phyloP scores from a whole-genome alignment of 2,888 invertebrate species.

The Sesia bembeciformis region DNA sequence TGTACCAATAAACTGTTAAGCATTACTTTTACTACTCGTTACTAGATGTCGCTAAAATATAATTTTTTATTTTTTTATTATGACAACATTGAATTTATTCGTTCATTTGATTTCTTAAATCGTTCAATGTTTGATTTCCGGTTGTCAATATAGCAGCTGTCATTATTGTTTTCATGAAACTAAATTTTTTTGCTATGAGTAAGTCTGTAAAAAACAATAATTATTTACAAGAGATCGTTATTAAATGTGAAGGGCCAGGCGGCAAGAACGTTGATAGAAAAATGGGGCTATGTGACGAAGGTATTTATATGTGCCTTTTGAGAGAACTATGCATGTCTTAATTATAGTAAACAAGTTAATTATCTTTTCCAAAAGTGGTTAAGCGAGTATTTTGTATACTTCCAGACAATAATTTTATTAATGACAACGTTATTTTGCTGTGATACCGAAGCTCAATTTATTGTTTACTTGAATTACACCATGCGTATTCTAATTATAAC shows the following conservation, averaged over 20 bases:
- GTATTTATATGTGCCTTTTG: slow-evolving; percentile 26
- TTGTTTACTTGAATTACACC: too few species aligned
- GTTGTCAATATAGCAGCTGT: slow-evolving; percentile 13
- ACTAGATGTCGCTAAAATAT: not conserved
- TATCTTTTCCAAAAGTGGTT: slow-evolving; percentile 14
- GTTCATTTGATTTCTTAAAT: slow-evolving; percentile 1
- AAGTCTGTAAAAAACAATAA: slow-evolving; percentile 10
- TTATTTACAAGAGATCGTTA: slow-evolving; percentile 4
- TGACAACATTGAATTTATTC: slow-evolving; percentile 9
- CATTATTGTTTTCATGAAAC: slow-evolving; percentile 4
- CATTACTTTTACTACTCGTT: not conserved
- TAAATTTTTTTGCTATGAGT: slow-evolving; percentile 7
- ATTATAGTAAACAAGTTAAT: slow-evolving; percentile 52
- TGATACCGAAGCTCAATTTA: too few species aligned
- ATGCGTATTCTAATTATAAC: not conserved
- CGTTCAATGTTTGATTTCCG: slow-evolving; percentile 11
- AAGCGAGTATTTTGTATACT: too few species aligned
- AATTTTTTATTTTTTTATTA: not conserved
- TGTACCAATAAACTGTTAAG: not conserved
- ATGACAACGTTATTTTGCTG: too few species aligned
- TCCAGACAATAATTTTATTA: too few species aligned
- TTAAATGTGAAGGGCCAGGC: not conserved
- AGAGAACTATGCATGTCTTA: too few species aligned
- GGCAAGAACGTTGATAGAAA: slow-evolving; percentile 5
- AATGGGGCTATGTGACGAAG: slow-evolving; percentile 66